These are phyloP conservation scores for Dipodomys stephensi DNA, from an alignment of 2,113 vertebrate genomes.

Conservation along the genomic window DNA sequence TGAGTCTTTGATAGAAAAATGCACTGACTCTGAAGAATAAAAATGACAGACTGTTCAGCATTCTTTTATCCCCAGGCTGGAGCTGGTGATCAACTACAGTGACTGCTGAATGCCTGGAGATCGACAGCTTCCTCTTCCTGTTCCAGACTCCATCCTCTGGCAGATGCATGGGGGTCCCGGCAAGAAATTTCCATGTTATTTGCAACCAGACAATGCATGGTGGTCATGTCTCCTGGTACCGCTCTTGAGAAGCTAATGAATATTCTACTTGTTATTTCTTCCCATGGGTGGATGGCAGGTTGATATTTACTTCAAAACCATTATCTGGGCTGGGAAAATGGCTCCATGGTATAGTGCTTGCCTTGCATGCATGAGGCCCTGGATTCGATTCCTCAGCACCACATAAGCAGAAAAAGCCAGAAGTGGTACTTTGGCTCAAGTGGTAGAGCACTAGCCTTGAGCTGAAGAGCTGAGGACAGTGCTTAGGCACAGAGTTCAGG, in stretches of 20 bases:
- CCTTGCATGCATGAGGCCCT: too few relatives aligned
- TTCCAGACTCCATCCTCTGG: neutral
- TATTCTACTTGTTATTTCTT: neutral
- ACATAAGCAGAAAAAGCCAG: too few relatives aligned
- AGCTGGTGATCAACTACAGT: neutral
- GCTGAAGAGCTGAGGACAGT: too few relatives aligned
- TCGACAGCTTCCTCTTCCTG: neutral
- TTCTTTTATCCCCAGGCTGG: neutral
- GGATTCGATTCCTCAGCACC: too few relatives aligned
- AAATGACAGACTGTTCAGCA: neutral
- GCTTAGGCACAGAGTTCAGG: too few relatives aligned
- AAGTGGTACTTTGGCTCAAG: too few relatives aligned
- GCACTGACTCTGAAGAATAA: neutral
- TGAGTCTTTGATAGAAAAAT: conserved; percentile 29
- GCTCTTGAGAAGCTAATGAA: neutral
- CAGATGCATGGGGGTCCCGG: fast-evolving
- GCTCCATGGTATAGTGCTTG: too few relatives aligned
- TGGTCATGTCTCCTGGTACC: neutral
- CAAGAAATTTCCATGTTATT: neutral
- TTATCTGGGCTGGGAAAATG: too few relatives aligned
- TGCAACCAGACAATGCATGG: neutral
- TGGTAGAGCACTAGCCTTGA: neutral
- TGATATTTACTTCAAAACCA: neutral
- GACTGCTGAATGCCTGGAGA: neutral
- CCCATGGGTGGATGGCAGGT: neutral